Evolutionary conservation across 2,113 vertebrate species (phyloP), one percentile per base, ranked within the genome.

Genomic region (Lamprotornis superbus): DNA sequence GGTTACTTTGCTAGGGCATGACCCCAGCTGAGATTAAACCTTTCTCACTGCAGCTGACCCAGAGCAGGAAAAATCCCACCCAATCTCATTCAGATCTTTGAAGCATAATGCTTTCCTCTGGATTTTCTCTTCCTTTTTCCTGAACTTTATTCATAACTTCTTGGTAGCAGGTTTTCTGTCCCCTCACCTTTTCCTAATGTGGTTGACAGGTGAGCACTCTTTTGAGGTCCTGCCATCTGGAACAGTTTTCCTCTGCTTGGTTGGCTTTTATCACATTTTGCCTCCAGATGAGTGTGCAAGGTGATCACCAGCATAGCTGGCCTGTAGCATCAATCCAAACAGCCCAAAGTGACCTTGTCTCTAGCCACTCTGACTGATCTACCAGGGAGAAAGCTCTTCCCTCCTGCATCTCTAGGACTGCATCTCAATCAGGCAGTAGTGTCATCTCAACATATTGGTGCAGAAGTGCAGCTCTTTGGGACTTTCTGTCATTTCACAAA

Each of bases 171-270:
- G 30, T 83, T 92, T 97, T 92, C 37, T 89, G 28, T 94, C 63
- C 57, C 33, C 42, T 80, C 33, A 47, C 19, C 39, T 90, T 80
- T 82, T 80, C 71, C 83, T 93, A 28, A 57, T 69, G 57, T 63
- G 61, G 12, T 75, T 74, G 60, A 78, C 77, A 75, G 35, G 28
- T 64, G 21, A 89, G 31, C 5, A 12, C 61, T 89, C 83, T 93
- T 37, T 92, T 21, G 13, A 75, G 64, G 85, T 77, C 35, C 78
- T 81, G 61, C 89, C 91, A 75, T 93, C 92, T 96, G 79, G 82
- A 96, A 85, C 18, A 55, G 40, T 42, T 92, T 93, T 80, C 53
- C 40, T 90, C 61, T 1, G 18, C 79, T 85, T 89, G 79, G 59
- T 73, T 92, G 63, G 19, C 35, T 90, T 95, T 87, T 79, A n/a